Base-by-base conservation (phyloP, 2,113 vertebrate species). In the Cepphus grylle region DNA sequence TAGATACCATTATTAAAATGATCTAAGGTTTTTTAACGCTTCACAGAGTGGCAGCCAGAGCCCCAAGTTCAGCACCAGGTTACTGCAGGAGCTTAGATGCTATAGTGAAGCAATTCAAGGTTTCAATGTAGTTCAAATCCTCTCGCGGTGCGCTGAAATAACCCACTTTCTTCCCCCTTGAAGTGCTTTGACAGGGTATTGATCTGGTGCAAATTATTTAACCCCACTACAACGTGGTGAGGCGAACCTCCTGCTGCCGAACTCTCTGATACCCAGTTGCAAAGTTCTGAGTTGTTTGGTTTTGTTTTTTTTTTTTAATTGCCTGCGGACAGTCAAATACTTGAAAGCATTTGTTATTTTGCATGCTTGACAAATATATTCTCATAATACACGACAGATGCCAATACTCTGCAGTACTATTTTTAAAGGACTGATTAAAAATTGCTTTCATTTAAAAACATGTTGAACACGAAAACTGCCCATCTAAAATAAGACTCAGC, bases 341-440 rank as follows among this genome's bases (percentile, higher is more conserved):
- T 88, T 91, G 45, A 92, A 90, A 84, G 52, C 80, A 92, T 92
- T 95, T 96, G 67, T 88, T 92, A 88, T 94, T 96, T 86, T 94
- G 55, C 88, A 69, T 89, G 34, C 69, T 79, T 96, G 69, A 81
- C 83, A 94, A 94, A 96, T 86, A 94, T 71, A 78, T 67, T 88
- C 84, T 82, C 30, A 76, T 94, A 91, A 95, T 92, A 86, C 77
- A 84, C 1, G 52, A 87, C 96, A 96, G 95, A 96, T 96, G 96
- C 86, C 94, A 84, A 92, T 96, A 94, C 63, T 78, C 69, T 89
- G 86, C 56, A 79, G 82, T 86, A 86, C 90, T 97, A 96, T 96
- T 96, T 97, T 96, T 95, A 94, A 94, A 96, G 69, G 52, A 59
- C 9, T 25, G 96, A 96, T 96, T 95, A 94, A 94, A 96, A 96